These are phyloP conservation scores for Lepetodrilus schrolli DNA, from an alignment of 2,888 invertebrate species.

Conservation along the genomic window DNA sequence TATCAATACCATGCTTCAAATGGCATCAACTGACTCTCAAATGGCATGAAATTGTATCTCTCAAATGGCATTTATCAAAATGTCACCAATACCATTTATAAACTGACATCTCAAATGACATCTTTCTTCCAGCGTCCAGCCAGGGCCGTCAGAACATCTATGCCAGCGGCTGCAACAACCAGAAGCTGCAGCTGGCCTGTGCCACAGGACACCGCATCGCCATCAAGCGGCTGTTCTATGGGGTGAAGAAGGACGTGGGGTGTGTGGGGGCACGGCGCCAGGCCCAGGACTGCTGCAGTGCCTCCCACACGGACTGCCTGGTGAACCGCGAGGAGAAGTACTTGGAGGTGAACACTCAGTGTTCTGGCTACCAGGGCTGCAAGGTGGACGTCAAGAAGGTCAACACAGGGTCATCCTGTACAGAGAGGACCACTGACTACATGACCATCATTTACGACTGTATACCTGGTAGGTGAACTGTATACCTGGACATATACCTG, in stretches of 20 bases:
- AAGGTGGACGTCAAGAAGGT: slow-evolving; percentile 52
- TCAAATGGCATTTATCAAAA: too few relatives aligned
- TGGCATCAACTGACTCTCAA: too few relatives aligned
- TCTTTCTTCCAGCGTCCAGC: slow-evolving; percentile 33
- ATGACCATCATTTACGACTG: slow-evolving; percentile 68
- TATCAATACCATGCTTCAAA: too few relatives aligned
- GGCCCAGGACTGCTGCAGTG: slow-evolving; percentile 57
- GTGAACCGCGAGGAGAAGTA: slow-evolving; percentile 60
- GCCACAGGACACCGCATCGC: slow-evolving; percentile 59
- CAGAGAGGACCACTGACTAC: slow-evolving; percentile 51
- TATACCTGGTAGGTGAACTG: slow-evolving; percentile 64
- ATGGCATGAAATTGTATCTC: too few relatives aligned
- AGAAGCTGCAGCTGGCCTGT: slow-evolving; percentile 55
- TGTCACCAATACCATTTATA: too few relatives aligned
- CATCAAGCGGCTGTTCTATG: slow-evolving; percentile 64
- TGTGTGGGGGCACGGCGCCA: slow-evolving; percentile 45
- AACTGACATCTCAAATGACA: too few relatives aligned
- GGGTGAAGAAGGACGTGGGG: slow-evolving; percentile 54
- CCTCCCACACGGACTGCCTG: slow-evolving; percentile 59
- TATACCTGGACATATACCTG: too few relatives aligned
- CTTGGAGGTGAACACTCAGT: slow-evolving; percentile 59
- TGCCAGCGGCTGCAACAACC: slow-evolving; percentile 59
- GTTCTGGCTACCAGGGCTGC: slow-evolving; percentile 62
- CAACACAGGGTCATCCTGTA: slow-evolving; percentile 45
- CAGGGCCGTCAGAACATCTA: slow-evolving; percentile 54